Evolutionary conservation across 1,140 invertebrate genomes (phyloP).

Genomic region (Drosophila sp.): DNA sequence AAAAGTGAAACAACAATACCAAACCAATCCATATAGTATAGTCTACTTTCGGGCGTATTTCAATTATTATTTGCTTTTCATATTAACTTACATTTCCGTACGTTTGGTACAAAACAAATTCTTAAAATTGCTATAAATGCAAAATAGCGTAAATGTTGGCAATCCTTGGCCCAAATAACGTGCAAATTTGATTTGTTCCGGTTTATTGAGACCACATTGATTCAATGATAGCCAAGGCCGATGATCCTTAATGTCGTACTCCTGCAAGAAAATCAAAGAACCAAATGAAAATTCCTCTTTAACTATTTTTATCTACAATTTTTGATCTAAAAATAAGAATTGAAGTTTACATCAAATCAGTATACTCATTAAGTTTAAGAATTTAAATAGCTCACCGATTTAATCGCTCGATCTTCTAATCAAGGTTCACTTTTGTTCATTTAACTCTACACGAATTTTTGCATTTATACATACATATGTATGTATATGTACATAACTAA

Average conservation of each 20-base stretch:
- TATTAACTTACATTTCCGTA: slow-evolving; percentile 76
- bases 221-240: slow-evolving; percentile 79
- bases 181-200: slow-evolving; percentile 82
- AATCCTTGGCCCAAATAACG: slow-evolving; percentile 81
- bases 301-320: background rate
- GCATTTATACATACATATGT: no score
- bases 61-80: background rate
- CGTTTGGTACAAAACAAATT: slow-evolving; percentile 83
- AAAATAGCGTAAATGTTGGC: slow-evolving; percentile 82
- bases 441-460: background rate
- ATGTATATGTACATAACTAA: background rate
- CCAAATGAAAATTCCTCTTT: background rate
- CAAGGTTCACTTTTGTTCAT: background rate
- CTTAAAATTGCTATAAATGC: slow-evolving; percentile 83
- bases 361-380: no score
- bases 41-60: slow-evolving; percentile 41
- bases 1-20: background rate
- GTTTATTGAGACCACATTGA: slow-evolving; percentile 80
- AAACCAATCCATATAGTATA: slow-evolving; percentile 25
- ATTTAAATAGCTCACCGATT: no score
- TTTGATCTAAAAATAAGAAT: no score
- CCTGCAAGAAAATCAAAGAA: slow-evolving; percentile 40
- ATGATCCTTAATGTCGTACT: slow-evolving; percentile 82
- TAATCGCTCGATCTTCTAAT: no score
- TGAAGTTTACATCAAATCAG: no score